phyloP scores from a whole-genome alignment of 1,140 invertebrate species.

The Drosophila ambigua region DNA sequence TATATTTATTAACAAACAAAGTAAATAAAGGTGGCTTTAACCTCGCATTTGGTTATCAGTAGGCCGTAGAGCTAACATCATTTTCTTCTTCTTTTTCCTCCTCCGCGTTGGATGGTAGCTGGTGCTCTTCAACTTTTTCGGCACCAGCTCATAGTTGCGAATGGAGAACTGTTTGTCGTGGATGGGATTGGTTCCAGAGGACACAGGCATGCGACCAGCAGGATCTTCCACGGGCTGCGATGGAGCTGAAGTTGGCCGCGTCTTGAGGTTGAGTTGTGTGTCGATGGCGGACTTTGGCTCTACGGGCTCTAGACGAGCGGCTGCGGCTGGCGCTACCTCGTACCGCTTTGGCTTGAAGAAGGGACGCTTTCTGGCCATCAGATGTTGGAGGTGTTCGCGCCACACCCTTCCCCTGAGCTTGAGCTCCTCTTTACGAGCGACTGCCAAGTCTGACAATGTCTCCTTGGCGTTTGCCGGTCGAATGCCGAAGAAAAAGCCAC shows the following conservation, averaged over 20 bases:
- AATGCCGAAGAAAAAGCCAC: conserved; percentile 50
- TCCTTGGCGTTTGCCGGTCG: conserved; percentile 14
- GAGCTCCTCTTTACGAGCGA: conserved; percentile 41
- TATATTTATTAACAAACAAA: too few relatives aligned
- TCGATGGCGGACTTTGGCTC: background rate
- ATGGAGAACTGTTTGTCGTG: background rate
- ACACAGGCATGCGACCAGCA: background rate
- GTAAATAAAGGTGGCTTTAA: too few relatives aligned
- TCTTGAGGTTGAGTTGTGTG: background rate
- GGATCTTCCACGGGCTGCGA: too few relatives aligned
- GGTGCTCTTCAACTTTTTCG: background rate
- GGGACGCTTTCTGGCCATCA: background rate
- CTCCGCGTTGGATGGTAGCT: background rate
- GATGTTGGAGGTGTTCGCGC: conserved; percentile 38
- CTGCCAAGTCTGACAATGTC: conserved; percentile 3
- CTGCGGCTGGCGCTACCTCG: conserved; percentile 34
- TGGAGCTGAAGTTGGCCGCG: too few relatives aligned
- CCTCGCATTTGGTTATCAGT: too few relatives aligned
- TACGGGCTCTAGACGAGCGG: conserved; percentile 38
- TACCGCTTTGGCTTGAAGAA: conserved; percentile 25
- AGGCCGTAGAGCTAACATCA: background rate
- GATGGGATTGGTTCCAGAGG: too few relatives aligned
- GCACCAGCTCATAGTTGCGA: background rate
- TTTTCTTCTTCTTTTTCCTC: conserved; percentile 14
- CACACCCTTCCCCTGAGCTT: conserved; percentile 53